These are phyloP conservation scores for Drosophila nigritarsus DNA, from an alignment of 2,888 invertebrate species.

Conservation along the genomic window DNA sequence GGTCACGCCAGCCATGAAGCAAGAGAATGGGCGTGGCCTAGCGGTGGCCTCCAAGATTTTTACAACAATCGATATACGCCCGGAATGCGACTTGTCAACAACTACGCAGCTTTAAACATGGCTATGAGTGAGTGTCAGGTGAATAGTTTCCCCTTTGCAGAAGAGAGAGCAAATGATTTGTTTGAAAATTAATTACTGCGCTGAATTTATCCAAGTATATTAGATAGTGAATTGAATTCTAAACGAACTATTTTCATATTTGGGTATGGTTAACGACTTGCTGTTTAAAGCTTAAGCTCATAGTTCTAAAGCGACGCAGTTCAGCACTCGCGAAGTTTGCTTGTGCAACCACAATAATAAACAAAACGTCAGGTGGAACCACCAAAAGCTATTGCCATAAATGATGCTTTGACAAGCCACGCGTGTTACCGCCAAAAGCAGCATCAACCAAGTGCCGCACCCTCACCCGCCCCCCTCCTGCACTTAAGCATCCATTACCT, in stretches of 20 bases:
- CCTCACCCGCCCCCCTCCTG: background rate
- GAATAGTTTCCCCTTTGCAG: no score
- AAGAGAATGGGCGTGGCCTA: slow-evolving; percentile 5
- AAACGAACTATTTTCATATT: background rate
- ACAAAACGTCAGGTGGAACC: background rate
- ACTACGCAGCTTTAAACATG: slow-evolving; percentile 15
- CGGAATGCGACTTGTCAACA: slow-evolving; percentile 15
- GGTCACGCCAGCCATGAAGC: slow-evolving; percentile 26
- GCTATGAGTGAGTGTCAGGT: no score
- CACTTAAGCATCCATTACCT: slow-evolving; percentile 30
- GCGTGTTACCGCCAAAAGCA: slow-evolving; percentile 55
- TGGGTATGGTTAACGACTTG: background rate
- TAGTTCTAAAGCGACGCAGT: background rate
- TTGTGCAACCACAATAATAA: background rate
- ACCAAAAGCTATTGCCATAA: slow-evolving; percentile 3
- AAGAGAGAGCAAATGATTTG: background rate
- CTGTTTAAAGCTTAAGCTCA: background rate
- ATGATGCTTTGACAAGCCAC: slow-evolving; percentile 63
- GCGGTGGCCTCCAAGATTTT: slow-evolving; percentile 20
- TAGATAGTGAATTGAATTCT: background rate
- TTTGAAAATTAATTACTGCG: background rate
- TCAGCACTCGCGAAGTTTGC: background rate
- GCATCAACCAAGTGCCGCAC: slow-evolving; percentile 14
- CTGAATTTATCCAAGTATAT: background rate
- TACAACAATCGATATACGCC: slow-evolving; percentile 37